Evolutionary conservation across 2,113 vertebrate species (phyloP).

Genomic region (Gobiocypris rarus): DNA sequence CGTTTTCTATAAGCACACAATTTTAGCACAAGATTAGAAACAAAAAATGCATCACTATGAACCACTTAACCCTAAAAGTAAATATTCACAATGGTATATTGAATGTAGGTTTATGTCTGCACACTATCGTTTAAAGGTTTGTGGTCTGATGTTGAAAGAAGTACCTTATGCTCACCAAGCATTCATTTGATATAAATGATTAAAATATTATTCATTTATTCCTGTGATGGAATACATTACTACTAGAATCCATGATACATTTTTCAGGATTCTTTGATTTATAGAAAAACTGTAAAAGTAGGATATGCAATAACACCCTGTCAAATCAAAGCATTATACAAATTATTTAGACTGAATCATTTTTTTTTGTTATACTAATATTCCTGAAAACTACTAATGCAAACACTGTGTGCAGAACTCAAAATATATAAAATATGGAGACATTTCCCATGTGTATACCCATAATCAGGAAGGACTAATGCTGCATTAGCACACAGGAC

Average conservation of each 20-base stretch:
- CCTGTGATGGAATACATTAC: too few species aligned
- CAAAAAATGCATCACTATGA: neutral
- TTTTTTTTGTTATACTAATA: neutral
- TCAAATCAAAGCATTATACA: neutral
- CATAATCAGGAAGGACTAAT: slow-evolving; percentile 23
- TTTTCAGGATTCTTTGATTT: too few species aligned
- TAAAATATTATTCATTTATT: neutral
- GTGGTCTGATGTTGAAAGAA: neutral
- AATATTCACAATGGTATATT: neutral
- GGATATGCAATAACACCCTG: too few species aligned
- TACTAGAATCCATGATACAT: too few species aligned
- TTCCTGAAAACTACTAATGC: neutral
- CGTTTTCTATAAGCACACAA: neutral
- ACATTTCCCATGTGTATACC: neutral
- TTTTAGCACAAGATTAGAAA: neutral
- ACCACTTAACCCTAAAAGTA: neutral
- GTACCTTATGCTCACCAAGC: neutral
- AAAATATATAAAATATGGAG: slow-evolving; percentile 1
- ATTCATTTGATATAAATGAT: too few species aligned
- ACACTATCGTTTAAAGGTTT: neutral
- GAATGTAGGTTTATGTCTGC: neutral
- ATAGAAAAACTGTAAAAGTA: too few species aligned
- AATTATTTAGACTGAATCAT: neutral
- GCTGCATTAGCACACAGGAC: slow-evolving; percentile 32
- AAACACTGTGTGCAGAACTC: neutral